These are phyloP conservation scores for Teleiodes luculella DNA, from an alignment of 2,888 invertebrate species.

Conservation along the genomic window DNA sequence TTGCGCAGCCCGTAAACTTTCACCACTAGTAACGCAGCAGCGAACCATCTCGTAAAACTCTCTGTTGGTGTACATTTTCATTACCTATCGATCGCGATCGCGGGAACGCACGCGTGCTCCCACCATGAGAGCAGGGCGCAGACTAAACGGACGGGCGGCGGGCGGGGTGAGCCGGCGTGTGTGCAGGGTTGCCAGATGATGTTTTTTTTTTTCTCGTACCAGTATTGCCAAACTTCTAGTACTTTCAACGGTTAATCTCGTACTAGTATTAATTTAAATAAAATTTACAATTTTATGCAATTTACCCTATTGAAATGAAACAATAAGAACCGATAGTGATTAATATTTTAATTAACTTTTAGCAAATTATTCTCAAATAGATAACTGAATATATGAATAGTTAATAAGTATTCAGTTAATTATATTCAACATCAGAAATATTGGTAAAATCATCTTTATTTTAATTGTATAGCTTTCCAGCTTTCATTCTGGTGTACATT, in stretches of 20 bases:
- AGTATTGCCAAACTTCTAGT: neutral
- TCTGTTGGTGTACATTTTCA: too few relatives aligned
- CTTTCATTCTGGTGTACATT: conserved; percentile 13
- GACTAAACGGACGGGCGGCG: too few relatives aligned
- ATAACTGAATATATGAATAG: too few relatives aligned
- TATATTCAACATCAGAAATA: neutral
- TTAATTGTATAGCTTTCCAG: conserved; percentile 12
- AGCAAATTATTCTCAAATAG: neutral
- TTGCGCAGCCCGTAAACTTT: too few relatives aligned
- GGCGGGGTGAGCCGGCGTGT: too few relatives aligned
- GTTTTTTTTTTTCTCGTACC: neutral
- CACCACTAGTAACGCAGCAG: too few relatives aligned
- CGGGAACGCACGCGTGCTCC: too few relatives aligned
- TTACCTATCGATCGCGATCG: too few relatives aligned
- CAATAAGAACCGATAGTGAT: neutral
- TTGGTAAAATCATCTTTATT: conserved; percentile 4
- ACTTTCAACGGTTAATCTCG: neutral
- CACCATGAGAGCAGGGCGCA: too few relatives aligned
- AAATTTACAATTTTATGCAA: neutral
- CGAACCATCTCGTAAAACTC: too few relatives aligned
- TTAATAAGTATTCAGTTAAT: too few relatives aligned
- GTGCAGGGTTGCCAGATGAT: neutral
- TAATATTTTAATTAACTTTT: neutral
- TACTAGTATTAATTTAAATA: neutral
- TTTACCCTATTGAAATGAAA: neutral